Evolutionary conservation across 2,888 invertebrate genomes (phyloP).

Genomic region (Odontothrips loti): DNA sequence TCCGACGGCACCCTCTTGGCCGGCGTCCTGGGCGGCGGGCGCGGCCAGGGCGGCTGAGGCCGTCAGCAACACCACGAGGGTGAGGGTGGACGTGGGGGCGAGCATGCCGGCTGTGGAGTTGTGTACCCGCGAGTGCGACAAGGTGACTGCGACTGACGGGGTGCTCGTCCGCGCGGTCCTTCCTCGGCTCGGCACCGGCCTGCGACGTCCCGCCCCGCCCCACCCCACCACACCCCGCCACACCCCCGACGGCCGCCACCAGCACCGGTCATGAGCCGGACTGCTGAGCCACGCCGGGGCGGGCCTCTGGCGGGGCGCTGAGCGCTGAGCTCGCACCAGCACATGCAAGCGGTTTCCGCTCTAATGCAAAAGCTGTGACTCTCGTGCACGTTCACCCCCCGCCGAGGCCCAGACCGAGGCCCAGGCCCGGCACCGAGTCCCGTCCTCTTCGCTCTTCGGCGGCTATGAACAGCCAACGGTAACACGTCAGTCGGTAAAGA

Average conservation of each 20-base stretch:
- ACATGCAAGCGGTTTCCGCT: conserved; percentile 14
- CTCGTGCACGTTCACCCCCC: too few species aligned
- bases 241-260: neutral
- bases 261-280: neutral
- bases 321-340: neutral
- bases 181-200: neutral
- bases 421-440: too few species aligned
- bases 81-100: neutral
- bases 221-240: neutral
- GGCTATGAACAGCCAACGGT: too few species aligned
- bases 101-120: neutral
- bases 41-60: conserved; percentile 9
- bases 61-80: neutral
- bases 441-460: too few species aligned
- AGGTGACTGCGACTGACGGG: conserved; percentile 5
- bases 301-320: neutral
- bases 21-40: neutral
- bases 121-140: neutral
- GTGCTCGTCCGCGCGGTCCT: neutral
- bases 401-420: too few species aligned
- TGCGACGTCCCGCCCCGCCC: neutral
- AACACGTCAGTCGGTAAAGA: too few species aligned
- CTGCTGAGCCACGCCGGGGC: neutral
- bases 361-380: neutral
- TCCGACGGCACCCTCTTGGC: neutral